phyloP scores from a whole-genome alignment of 1,140 invertebrate genomes.

The Drosophila azteca region DNA sequence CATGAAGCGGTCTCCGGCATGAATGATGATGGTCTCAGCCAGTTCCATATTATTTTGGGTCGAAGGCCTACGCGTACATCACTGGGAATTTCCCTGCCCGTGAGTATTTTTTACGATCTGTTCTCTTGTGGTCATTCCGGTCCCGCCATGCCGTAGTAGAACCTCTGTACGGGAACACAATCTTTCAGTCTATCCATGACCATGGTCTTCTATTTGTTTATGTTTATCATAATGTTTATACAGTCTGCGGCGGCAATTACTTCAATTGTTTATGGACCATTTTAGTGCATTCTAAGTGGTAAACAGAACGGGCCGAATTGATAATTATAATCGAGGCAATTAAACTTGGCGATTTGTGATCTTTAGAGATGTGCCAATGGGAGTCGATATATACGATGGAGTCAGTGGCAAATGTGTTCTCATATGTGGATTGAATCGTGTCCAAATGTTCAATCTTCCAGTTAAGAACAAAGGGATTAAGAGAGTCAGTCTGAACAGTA shows the following conservation, averaged over 20 bases:
- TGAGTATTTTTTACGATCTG: slow-evolving; percentile 38
- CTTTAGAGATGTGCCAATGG: background rate
- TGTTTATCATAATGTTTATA: slow-evolving; percentile 32
- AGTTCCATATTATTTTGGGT: background rate
- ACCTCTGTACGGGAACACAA: background rate
- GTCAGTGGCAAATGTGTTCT: no score
- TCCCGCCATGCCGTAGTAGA: no score
- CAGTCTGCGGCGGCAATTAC: slow-evolving; percentile 28
- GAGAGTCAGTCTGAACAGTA: no score
- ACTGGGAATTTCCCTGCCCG: slow-evolving; percentile 14
- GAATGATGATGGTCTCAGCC: slow-evolving; percentile 12
- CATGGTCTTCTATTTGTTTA: slow-evolving; percentile 26
- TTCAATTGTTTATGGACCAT: slow-evolving; percentile 21
- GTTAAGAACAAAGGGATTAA: no score
- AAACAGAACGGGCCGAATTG: background rate
- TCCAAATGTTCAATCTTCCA: no score
- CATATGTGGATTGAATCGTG: no score
- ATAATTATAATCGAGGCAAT: background rate
- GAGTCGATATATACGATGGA: no score
- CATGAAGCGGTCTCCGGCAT: slow-evolving; percentile 1
- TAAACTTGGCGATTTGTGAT: slow-evolving; percentile 11
- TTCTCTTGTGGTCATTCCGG: background rate
- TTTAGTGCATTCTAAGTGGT: slow-evolving; percentile 36
- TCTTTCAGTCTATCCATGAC: background rate
- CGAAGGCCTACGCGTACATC: background rate